These are phyloP conservation scores for Anastrepha ludens DNA, from an alignment of 1,140 invertebrate genomes.

Conservation along the genomic window DNA sequence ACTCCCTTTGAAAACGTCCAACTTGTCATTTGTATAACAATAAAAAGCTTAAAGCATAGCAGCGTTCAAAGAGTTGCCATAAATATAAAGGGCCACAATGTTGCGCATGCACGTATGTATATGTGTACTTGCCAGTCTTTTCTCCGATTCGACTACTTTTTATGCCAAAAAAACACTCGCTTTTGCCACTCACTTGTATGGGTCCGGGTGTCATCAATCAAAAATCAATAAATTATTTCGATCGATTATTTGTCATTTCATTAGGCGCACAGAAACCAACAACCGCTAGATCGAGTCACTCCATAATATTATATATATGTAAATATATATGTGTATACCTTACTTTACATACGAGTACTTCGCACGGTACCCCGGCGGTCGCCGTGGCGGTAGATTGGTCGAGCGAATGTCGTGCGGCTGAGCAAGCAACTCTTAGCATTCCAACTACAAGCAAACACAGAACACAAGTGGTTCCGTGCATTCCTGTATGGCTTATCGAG, in stretches of 20 bases:
- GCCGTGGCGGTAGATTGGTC: not conserved
- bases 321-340: too few species aligned
- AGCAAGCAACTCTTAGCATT: not conserved
- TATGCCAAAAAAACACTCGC: not conserved
- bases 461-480: not conserved
- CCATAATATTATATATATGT: not conserved
- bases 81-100: not conserved
- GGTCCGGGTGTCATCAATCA: conserved; percentile 65
- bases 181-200: not conserved
- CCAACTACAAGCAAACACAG: not conserved
- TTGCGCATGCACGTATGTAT: too few species aligned
- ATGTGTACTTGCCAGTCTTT: too few species aligned
- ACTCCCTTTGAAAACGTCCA: too few species aligned
- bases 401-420: not conserved
- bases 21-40: not conserved
- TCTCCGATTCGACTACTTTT: not conserved
- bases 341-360: too few species aligned
- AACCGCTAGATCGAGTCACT: not conserved
- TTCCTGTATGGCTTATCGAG: conserved; percentile 39
- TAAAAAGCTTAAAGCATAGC: not conserved
- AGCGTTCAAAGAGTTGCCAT: not conserved
- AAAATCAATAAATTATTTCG: conserved; percentile 72
- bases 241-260: conserved; percentile 72
- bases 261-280: conserved; percentile 66
- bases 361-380: too few species aligned